phyloP scores from a whole-genome alignment of 2,888 invertebrate species.

The Sesamia inferens region DNA sequence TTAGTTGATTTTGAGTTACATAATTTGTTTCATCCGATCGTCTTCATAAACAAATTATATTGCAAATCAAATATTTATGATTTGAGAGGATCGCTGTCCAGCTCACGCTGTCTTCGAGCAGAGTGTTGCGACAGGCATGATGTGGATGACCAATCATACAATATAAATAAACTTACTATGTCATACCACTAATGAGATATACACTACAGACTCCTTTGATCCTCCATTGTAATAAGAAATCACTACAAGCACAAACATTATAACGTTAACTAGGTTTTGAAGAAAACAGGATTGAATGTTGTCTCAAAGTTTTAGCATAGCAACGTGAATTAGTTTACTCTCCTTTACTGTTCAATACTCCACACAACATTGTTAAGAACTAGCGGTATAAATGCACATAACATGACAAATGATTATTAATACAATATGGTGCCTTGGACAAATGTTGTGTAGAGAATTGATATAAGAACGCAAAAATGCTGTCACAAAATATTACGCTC shows the following conservation, averaged over 20 bases:
- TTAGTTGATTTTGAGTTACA: constrained; percentile 88
- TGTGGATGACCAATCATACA: constrained; percentile 80
- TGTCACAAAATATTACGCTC: constrained; percentile 78
- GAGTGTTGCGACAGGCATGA: constrained; percentile 77
- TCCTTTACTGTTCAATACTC: constrained; percentile 77
- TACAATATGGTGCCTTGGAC: constrained; percentile 26
- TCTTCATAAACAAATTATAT: constrained; percentile 74
- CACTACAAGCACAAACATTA: constrained; percentile 84
- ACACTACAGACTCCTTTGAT: constrained; percentile 81
- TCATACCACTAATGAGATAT: constrained; percentile 80
- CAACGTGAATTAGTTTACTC: constrained; percentile 80
- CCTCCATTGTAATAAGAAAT: constrained; percentile 81
- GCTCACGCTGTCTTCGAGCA: constrained; percentile 81
- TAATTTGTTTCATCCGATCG: constrained; percentile 82
- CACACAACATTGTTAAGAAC: constrained; percentile 72
- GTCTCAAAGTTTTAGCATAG: constrained; percentile 57
- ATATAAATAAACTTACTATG: constrained; percentile 81
- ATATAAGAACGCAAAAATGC: constrained; percentile 76
- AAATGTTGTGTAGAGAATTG: constrained; percentile 79
- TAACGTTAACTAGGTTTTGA: constrained; percentile 74
- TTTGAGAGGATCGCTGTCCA: constrained; percentile 82
- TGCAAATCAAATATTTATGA: constrained; percentile 80
- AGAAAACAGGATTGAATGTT: constrained; percentile 81
- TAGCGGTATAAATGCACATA: constrained; percentile 11
- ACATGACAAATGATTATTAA: constrained; percentile 12